Conservation (phyloP, 2,888 invertebrate species). For the Zhuqinia jingwanae region DNA sequence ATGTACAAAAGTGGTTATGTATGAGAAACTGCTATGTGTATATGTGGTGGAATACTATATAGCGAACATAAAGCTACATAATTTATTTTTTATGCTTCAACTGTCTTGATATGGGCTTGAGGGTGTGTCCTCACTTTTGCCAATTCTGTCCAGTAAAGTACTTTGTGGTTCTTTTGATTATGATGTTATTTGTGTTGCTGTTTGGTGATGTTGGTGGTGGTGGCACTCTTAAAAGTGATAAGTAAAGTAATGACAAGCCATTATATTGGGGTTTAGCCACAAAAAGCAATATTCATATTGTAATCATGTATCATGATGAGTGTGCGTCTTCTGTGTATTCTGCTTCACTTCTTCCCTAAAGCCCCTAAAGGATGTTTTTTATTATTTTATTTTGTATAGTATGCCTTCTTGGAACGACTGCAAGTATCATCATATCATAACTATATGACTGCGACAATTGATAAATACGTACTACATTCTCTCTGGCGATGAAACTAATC, state of each 20-base stretch:
- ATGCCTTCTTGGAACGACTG: slow-evolving; percentile 22
- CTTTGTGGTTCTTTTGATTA: slow-evolving; percentile 11
- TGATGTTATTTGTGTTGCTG: not conserved
- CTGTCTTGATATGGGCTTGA: slow-evolving; percentile 55
- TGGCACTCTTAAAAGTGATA: not conserved
- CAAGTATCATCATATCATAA: too few species aligned
- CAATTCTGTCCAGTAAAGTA: slow-evolving; percentile 64
- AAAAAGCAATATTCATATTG: slow-evolving; percentile 7
- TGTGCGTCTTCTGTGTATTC: not conserved
- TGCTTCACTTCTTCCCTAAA: slow-evolving; percentile 42
- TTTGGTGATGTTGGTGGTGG: not conserved
- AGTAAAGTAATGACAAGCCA: slow-evolving; percentile 52
- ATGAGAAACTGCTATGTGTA: too few species aligned
- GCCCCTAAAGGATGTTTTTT: slow-evolving; percentile 2
- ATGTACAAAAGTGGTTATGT: not conserved
- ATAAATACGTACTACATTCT: slow-evolving; percentile 33
- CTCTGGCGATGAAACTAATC: slow-evolving; percentile 54
- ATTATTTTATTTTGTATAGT: too few species aligned
- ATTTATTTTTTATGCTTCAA: not conserved
- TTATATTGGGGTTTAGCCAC: slow-evolving; percentile 40
- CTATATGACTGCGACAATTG: slow-evolving; percentile 12
- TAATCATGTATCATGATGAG: not conserved
- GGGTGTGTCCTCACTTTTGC: slow-evolving; percentile 61
- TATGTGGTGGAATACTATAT: too few species aligned
- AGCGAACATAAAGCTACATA: not conserved